Conservation (phyloP, 2,113 vertebrate species). For the Phalacrocorax brasilianus region DNA sequence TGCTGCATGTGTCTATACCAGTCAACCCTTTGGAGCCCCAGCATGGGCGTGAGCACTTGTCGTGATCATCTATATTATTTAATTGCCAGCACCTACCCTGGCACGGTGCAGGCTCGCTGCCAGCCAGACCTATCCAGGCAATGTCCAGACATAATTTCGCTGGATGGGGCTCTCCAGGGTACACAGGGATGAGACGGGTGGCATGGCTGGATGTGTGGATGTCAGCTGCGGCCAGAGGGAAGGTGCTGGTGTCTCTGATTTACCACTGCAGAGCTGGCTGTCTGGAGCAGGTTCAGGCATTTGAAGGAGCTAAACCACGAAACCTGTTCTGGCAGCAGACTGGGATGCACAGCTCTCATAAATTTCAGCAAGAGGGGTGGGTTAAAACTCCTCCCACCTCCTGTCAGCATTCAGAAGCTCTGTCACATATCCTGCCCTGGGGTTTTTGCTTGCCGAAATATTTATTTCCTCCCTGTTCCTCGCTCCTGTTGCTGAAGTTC, state of each 20-base stretch:
- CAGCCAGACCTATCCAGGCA: background rate
- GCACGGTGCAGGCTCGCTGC: accelerated
- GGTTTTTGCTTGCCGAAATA: background rate
- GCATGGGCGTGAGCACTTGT: background rate
- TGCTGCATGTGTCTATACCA: background rate
- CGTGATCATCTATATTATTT: background rate
- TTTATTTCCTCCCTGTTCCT: background rate
- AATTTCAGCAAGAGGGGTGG: background rate
- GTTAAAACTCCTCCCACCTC: background rate
- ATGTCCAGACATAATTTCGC: background rate
- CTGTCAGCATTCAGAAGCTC: background rate
- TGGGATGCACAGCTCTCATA: background rate
- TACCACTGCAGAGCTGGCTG: background rate
- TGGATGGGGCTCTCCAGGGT: background rate
- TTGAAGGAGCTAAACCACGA: background rate
- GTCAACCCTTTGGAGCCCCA: background rate
- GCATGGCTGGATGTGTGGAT: background rate
- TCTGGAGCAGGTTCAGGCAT: accelerated
- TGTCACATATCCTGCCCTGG: background rate
- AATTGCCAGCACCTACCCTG: background rate
- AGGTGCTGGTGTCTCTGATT: background rate
- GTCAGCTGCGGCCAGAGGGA: accelerated
- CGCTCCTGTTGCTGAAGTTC: background rate
- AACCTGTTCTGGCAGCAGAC: background rate
- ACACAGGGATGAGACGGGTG: accelerated